A percentile compares a stretch with the other conserved stretches of the same genome.
These are phyloP conservation scores for Dasypus novemcinctus DNA, from an alignment of 2,113 vertebrate genomes.

Conservation along the genomic window DNA sequence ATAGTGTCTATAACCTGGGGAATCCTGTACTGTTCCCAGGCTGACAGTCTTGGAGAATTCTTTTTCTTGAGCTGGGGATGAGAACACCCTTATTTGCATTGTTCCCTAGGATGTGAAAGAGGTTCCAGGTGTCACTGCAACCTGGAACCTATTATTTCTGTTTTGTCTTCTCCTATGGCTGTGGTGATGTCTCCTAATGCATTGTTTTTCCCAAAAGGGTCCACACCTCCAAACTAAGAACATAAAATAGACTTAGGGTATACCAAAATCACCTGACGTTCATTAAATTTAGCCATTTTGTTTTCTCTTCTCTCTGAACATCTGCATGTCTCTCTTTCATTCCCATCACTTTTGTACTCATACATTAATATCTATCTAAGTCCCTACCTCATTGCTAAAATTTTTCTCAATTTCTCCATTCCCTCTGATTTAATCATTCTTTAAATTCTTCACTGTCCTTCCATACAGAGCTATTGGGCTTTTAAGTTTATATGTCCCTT, in stretches of 20 bases:
- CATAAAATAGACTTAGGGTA: too few species aligned
- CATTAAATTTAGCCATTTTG: background rate
- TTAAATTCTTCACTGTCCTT: background rate
- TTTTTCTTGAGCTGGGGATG: background rate
- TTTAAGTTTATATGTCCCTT: background rate
- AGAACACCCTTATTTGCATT: accelerated
- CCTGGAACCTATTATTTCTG: background rate
- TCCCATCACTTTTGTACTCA: background rate
- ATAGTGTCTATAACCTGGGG: background rate
- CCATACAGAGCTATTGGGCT: background rate
- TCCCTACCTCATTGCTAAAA: background rate
- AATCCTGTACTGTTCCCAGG: background rate
- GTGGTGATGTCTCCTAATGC: background rate
- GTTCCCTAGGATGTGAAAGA: too few species aligned
- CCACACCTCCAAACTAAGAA: background rate
- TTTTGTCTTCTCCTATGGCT: background rate
- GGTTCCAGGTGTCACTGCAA: background rate
- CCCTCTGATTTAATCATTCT: background rate
- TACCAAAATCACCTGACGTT: background rate
- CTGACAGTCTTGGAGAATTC: background rate
- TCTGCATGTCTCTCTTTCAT: background rate
- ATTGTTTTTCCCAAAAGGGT: background rate
- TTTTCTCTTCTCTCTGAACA: background rate
- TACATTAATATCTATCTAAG: background rate
- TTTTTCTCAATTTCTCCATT: background rate